Percentiles rank a stretch among this genome's conserved stretches.
These are phyloP conservation scores for Silurus lanzhouensis DNA, from an alignment of 2,797 vertebrate genomes.

Conservation along the genomic window DNA sequence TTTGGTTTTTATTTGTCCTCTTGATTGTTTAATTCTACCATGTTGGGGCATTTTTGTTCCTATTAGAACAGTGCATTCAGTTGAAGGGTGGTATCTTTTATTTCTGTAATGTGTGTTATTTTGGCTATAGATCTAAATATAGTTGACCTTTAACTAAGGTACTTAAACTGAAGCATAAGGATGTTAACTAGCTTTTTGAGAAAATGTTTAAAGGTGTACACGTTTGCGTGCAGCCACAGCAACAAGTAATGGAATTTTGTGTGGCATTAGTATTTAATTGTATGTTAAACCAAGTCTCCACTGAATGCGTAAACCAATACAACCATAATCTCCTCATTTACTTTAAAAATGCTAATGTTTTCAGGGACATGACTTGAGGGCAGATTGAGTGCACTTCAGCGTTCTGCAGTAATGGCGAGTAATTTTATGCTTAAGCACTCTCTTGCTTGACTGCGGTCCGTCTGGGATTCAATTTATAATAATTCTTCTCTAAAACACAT, in stretches of 20 bases:
- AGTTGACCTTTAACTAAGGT: background rate
- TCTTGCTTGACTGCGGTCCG: background rate
- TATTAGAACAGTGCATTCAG: background rate
- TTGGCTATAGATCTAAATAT: background rate
- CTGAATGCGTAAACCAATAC: background rate
- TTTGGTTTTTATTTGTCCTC: background rate
- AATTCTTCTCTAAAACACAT: background rate
- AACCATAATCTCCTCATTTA: background rate
- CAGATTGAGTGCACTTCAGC: constrained; percentile 2
- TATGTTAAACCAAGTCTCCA: background rate
- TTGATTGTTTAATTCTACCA: background rate
- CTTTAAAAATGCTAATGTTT: constrained; percentile 24
- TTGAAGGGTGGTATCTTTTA: background rate
- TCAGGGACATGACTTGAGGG: background rate
- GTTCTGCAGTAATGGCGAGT: constrained; percentile 3
- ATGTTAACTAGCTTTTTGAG: background rate
- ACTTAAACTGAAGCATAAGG: background rate
- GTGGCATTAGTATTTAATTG: background rate
- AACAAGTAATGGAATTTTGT: background rate
- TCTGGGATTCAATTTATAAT: background rate
- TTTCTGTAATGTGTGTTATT: background rate
- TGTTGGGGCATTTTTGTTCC: background rate
- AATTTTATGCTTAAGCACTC: constrained; percentile 6
- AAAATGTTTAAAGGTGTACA: background rate
- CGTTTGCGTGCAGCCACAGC: background rate